Conservation (phyloP, 2,888 invertebrate genomes). For the Cephus pygmeus region DNA sequence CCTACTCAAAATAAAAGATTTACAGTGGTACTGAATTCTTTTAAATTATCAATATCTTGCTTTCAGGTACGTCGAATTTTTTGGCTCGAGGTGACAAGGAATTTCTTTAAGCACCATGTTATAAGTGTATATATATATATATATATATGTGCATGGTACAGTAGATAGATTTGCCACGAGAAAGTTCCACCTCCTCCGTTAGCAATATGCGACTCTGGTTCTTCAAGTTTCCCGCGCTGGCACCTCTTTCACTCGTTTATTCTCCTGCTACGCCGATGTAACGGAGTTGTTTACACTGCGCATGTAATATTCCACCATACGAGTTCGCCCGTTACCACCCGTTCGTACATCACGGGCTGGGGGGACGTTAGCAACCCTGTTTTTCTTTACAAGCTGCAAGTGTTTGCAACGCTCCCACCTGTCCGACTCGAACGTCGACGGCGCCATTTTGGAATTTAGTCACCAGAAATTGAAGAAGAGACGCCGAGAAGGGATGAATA, state of each 20-base stretch:
- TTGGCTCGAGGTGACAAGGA: not conserved
- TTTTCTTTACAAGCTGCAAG: not conserved
- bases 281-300: constrained; percentile 67
- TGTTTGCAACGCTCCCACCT: not conserved
- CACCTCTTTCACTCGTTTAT: constrained; percentile 56
- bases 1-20: not conserved
- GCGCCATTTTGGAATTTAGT: not conserved
- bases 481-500: not conserved
- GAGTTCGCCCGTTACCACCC: not conserved
- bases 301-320: constrained; percentile 60
- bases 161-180: not conserved
- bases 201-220: constrained; percentile 62
- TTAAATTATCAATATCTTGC: not conserved
- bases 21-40: not conserved
- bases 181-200: constrained; percentile 52
- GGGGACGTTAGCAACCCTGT: not conserved
- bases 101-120: not conserved
- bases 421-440: not conserved
- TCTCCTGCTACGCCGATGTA: constrained; percentile 63
- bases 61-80: not conserved
- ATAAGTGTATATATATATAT: too few relatives aligned
- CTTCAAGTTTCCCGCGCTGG: constrained; percentile 60
- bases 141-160: not conserved
- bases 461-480: not conserved
- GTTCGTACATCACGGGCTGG: not conserved